Percentiles rank a stretch among this genome's conserved stretches.
phyloP scores from a whole-genome alignment of 2,113 vertebrate genomes.

The Sisor rabdophorus region DNA sequence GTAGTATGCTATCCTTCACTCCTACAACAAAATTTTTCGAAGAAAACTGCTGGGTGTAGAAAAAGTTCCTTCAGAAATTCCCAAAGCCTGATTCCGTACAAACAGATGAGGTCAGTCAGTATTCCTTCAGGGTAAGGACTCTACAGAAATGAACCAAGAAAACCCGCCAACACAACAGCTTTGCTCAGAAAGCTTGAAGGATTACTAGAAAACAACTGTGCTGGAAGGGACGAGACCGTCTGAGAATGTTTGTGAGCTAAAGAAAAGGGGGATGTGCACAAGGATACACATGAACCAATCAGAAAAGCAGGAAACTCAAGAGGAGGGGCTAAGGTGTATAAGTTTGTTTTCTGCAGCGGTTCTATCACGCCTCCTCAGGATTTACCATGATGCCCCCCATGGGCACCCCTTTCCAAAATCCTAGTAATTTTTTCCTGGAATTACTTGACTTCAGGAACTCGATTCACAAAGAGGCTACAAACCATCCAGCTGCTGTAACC shows the following conservation, averaged over 20 bases:
- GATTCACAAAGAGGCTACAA: neutral
- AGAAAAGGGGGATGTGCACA: neutral
- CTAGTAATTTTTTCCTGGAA: constrained; percentile 8
- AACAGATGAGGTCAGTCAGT: neutral
- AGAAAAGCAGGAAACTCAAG: constrained; percentile 29
- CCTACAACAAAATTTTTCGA: neutral
- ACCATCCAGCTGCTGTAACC: neutral
- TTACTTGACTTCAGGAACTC: neutral
- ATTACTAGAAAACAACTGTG: constrained; percentile 47
- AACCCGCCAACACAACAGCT: constrained; percentile 3
- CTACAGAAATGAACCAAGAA: neutral
- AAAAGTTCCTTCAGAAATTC: neutral
- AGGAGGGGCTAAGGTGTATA: neutral
- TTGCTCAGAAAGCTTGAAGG: constrained; percentile 17
- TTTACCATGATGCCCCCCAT: constrained; percentile 12
- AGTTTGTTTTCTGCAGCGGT: constrained; percentile 6
- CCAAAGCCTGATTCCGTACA: neutral
- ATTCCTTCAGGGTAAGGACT: neutral
- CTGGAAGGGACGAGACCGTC: constrained; percentile 38
- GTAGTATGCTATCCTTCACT: neutral
- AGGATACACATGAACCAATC: constrained; percentile 29
- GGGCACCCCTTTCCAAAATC: neutral
- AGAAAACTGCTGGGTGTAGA: neutral
- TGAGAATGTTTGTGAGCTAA: constrained; percentile 23
- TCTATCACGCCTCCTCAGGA: constrained; percentile 20